Conservation (phyloP, 2,113 vertebrate genomes). For the Puffinus mauretanicus region DNA sequence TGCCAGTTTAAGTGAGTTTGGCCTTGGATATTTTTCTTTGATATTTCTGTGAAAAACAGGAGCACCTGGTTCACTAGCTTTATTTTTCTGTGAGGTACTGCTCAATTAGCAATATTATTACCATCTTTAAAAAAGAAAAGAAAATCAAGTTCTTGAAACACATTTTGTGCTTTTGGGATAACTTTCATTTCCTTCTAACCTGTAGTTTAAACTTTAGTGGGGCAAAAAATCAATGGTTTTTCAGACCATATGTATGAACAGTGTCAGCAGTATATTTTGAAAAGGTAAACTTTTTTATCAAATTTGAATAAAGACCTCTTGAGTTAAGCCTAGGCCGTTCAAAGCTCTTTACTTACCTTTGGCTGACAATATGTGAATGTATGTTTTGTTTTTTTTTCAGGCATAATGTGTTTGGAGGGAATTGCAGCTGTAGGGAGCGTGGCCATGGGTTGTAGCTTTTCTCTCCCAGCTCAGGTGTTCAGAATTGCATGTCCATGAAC, state of each 20-base stretch:
- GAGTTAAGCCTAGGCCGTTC: neutral
- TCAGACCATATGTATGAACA: neutral
- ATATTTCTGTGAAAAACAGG: neutral
- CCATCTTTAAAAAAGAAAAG: neutral
- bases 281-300: neutral
- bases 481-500: neutral
- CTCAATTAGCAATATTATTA: neutral
- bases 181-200: neutral
- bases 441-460: neutral
- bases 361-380: neutral
- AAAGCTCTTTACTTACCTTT: neutral
- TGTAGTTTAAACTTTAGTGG: neutral
- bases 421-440: neutral
- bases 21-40: neutral
- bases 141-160: neutral
- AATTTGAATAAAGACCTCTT: neutral
- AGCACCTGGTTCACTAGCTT: neutral
- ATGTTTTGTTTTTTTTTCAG: neutral
- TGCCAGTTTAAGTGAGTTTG: neutral
- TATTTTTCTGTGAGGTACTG: neutral
- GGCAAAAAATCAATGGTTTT: neutral
- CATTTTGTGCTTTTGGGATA: neutral
- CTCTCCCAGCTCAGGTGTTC: neutral
- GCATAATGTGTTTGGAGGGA: neutral
- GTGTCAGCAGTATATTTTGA: neutral